Evolutionary conservation across 2,113 vertebrate genomes (phyloP).

Genomic region (Anas platyrhynchos): DNA sequence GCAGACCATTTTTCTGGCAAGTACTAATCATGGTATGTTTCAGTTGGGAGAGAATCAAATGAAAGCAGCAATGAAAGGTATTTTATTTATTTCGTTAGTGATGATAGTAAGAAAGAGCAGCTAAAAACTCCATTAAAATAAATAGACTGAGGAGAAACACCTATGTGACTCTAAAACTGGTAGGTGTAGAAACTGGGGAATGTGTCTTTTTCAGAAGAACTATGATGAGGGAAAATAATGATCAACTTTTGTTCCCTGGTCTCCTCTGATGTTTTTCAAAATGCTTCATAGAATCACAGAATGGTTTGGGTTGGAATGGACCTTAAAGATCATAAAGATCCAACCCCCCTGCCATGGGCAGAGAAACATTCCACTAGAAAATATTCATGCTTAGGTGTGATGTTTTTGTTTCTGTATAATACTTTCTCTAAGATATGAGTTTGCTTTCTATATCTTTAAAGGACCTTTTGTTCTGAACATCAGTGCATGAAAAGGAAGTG

Average conservation of each 20-base stretch:
- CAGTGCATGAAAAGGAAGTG: conserved; percentile 28
- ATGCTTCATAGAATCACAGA: background rate
- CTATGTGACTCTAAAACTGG: background rate
- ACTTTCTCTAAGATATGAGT: background rate
- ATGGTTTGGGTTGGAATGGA: background rate
- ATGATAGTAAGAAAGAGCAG: no score
- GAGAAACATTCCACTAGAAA: background rate
- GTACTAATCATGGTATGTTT: accelerated
- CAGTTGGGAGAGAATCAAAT: background rate
- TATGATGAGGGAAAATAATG: background rate
- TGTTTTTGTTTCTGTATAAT: background rate
- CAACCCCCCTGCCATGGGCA: background rate
- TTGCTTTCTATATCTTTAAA: background rate
- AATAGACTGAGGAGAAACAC: background rate
- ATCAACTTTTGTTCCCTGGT: background rate
- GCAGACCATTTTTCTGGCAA: background rate
- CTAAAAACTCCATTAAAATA: background rate
- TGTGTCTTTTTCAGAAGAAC: background rate
- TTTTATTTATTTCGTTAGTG: background rate
- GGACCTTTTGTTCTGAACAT: conserved; percentile 24
- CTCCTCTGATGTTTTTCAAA: background rate
- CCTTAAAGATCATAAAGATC: background rate
- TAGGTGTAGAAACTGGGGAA: background rate
- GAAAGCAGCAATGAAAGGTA: background rate
- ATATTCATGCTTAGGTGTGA: background rate